These are phyloP conservation scores for Lerema accius DNA, from an alignment of 1,140 invertebrate genomes.

Conservation along the genomic window DNA sequence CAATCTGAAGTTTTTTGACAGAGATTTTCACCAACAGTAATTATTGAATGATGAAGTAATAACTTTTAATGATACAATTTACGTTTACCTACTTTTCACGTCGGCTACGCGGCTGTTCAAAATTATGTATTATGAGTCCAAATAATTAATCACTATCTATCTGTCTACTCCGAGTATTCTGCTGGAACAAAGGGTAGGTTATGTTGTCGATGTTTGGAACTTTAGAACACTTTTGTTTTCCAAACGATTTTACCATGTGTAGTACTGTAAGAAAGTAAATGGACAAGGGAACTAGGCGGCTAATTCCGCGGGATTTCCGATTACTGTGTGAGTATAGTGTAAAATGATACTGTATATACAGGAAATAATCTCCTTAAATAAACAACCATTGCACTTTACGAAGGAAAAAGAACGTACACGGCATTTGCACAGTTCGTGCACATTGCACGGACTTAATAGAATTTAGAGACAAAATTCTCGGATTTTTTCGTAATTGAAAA, in stretches of 20 bases:
- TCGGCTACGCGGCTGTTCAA: too few species aligned
- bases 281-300: conserved; percentile 48
- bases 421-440: conserved; percentile 25
- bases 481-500: conserved; percentile 20
- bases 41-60: too few species aligned
- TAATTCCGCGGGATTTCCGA: conserved; percentile 52
- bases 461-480: conserved; percentile 25
- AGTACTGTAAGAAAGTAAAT: conserved; percentile 50
- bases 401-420: conserved; percentile 42
- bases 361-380: conserved; percentile 63
- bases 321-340: conserved; percentile 41
- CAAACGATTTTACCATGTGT: conserved; percentile 33
- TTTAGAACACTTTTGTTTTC: not conserved
- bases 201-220: too few species aligned
- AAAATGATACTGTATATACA: conserved; percentile 56
- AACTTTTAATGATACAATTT: too few species aligned
- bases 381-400: conserved; percentile 59
- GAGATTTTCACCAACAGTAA: too few species aligned
- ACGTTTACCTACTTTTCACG: too few species aligned
- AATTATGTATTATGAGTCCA: too few species aligned
- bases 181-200: too few species aligned
- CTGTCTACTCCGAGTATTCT: too few species aligned
- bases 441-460: conserved; percentile 29
- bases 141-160: too few species aligned
- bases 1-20: too few species aligned